Evolutionary conservation across 1,140 invertebrate species (phyloP), one percentile per base, ranked within the genome.

Genomic region (Sinella curviseta): DNA sequence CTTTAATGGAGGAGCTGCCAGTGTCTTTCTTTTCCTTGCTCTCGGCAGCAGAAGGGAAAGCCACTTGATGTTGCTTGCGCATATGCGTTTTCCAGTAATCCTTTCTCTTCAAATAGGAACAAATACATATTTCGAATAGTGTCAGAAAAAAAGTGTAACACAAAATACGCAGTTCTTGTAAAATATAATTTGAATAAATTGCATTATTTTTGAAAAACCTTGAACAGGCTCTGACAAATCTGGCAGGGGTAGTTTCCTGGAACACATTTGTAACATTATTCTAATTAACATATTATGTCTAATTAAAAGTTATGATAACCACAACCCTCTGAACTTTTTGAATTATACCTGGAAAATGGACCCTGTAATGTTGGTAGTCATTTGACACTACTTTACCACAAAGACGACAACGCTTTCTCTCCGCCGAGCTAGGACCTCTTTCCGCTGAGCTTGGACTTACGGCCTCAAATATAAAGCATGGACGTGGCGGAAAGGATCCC

Each of bases 41-140:
- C n/a, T 70, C 65, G 1, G 65, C 65, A 8, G 65, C 65, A 14
- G 65, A 70, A n/a, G 65, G 65, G 31, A 70, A 70, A 33, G 65
- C 65, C 26, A 70, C 31, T 33, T 70, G 65, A 24, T 70, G 65
- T 33, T 70, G 65, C n/a, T 70, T 70, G 28, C 65, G 65, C 65
- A 70, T 70, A 33, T 82, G 81, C 34, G 81, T 80, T 76, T 82
- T 82, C 78, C 81, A 82, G 54, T 82, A 82, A 55, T 82, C 81
- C 36, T 80, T 82, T 28, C 81, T 67, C 67, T 70, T 70, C 24
- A 60, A 60, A 60, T 60, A 60, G 57, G 12, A 60, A 60, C 4
- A 60, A 60, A 12, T n/a, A n/a, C n/a, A n/a, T n/a, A n/a, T n/a
- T n/a, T n/a, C n/a, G n/a, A n/a, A n/a, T n/a, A n/a, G n/a, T n/a